Evolutionary conservation across 1,140 invertebrate species (phyloP), one percentile per base, ranked within the genome.

Genomic region (Globodera rostochiensis): DNA sequence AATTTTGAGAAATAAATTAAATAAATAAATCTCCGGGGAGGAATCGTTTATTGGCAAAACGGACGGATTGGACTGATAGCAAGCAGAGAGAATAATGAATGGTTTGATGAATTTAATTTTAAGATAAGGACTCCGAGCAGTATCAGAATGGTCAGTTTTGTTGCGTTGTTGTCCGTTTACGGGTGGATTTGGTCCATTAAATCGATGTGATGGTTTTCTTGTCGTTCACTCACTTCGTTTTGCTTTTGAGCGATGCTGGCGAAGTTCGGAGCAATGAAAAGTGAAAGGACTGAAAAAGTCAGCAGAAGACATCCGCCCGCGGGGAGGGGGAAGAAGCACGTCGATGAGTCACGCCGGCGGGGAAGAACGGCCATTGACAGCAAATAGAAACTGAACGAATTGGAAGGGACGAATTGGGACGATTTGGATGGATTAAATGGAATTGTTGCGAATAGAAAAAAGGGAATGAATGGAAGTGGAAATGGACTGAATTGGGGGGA

Each of bases 31-130:
- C 2, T 2, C 2, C 25, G 0, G 25, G 25, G 25, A 2, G 25
- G 25, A 36, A 36, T 70, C n/a, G n/a, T 9, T 70, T 70, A 53
- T 9, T 70, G 67, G n/a, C 67, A 70, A 70, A 70, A n/a, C n/a
- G n/a, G n/a, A 19, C n/a, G 3, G 67, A 70, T 70, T 53, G 50
- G 13, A 36, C 25, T 36, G 25, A 36, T 36, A 36, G 25, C 25
- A 36, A 36, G 25, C 25, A 36, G 25, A 36, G 25, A 36, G 25
- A 36, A 36, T 36, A 36, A 36, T 36, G 25, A 36, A 36, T 36
- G 25, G 25, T 36, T 36, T 36, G 25, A 36, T 36, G 25, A 36
- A 36, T 36, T 36, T 36, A 36, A 36, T 36, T 36, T 36, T 36
- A 36, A 36, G 25, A 36, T 36, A 36, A 36, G 25, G 25, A 36